Evolutionary conservation across 1,140 invertebrate genomes (phyloP).

Genomic region (Idris sp.): DNA sequence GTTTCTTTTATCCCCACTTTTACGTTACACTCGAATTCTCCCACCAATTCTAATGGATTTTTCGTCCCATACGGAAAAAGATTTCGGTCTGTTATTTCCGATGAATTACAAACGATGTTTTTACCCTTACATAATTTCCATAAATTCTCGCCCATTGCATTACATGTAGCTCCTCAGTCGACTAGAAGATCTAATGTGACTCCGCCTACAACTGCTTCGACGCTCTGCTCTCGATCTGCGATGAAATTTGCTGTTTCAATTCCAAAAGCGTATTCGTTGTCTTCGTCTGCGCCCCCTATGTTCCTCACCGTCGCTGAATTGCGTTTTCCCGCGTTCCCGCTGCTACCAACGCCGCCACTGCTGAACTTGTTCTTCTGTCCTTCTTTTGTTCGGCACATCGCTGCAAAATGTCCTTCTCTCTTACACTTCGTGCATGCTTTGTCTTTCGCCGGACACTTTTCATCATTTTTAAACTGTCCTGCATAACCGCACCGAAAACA

Average conservation of each 20-base stretch:
- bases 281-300: not conserved
- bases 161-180: constrained; percentile 34
- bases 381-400: constrained; percentile 36
- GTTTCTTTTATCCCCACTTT: constrained; percentile 2
- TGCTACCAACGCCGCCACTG: not conserved
- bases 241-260: not conserved
- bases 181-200: constrained; percentile 18
- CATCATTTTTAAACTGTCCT: not conserved
- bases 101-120: constrained; percentile 12
- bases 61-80: constrained; percentile 30
- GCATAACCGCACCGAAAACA: not conserved
- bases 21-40: constrained; percentile 30
- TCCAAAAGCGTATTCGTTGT: not conserved
- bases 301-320: not conserved
- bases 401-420: constrained; percentile 33
- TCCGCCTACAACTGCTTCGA: constrained; percentile 4
- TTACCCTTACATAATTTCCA: constrained; percentile 16
- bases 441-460: constrained; percentile 8
- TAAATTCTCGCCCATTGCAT: constrained; percentile 19
- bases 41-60: constrained; percentile 8
- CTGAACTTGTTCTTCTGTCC: not conserved
- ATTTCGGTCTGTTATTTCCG: not conserved
- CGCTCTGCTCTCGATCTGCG: not conserved
- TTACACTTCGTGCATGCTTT: constrained; percentile 7
- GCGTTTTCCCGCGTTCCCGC: too few species aligned